Base-by-base conservation (phyloP, 1,140 invertebrate genomes). In the Procambarus virginalis region DNA sequence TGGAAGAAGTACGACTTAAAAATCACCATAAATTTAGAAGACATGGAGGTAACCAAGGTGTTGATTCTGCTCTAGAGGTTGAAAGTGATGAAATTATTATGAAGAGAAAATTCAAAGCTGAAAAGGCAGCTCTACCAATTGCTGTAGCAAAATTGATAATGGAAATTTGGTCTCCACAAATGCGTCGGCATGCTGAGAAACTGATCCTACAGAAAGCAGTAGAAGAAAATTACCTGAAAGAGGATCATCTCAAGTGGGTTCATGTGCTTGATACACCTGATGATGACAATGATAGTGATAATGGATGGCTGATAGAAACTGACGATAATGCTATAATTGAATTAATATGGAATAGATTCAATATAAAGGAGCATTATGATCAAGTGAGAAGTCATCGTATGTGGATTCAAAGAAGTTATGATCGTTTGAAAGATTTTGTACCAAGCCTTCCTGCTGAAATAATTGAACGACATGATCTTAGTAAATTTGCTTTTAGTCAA, bases 401-500 rank as follows among this genome's bases (percentile, higher is more conserved):
- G 45, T 83, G 80, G 80, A 83, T 89, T 48, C 51, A 77, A 64
- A 89, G 58, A 60, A 83, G 80, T 14, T 89, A 89, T 58, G 70
- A 89, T 76, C 51, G 87, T 49, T 55, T 89, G 45, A 89, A 89
- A 55, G 34, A 80, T 14, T 83, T 77, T 64, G 22, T 89, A 49
- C 70, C 80, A 75, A n/a, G 6, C 55, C 80, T 89, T 0, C 58
- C n/a, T 49, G 46, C 80, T 48, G 87, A 89, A 64, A 89, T 89
- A 12, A 77, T 89, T n/a, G 70, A 83, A n/a, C 79, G 87, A 8
- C 87, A 89, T 77, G 87, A 89, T 46, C 87, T 89, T 3, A 89
- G 79, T 45, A 89, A 89, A 64, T 89, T 76, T 76, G 80, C 80
- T 46, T 89, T 89, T 68, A 89, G 87, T 70, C 87, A 89, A n/a